Base-by-base conservation (phyloP, 1,140 invertebrate species). In the Macrocentrus cingulum region DNA sequence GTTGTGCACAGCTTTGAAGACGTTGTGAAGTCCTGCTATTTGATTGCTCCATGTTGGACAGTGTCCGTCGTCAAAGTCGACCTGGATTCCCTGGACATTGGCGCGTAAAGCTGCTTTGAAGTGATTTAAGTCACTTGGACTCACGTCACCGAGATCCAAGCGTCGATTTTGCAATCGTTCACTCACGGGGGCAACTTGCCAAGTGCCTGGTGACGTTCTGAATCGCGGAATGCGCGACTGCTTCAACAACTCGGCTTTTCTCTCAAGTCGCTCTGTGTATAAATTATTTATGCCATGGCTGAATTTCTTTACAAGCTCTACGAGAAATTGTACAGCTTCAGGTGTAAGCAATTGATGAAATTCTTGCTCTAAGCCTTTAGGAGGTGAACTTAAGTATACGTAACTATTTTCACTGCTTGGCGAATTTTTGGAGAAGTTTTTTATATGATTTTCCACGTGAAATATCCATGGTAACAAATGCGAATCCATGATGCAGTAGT, bases 31-130 rank as follows among this genome's bases (percentile, higher is more conserved):
- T 11, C 87, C 87, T 22, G 80, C 59, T 16, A 90, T 75, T 68
- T 88, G 87, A 62, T 89, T 89, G 39, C 67, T 76, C 87, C 87
- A 89, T 0, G 86, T 87, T 1, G 88, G 88, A 63, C 87, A 89
- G 61, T 88, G 86, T 0, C 87, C 87, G 77, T 89, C 88, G 69
- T 88, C 87, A 81, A 87, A 87, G 69, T 88, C 86, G 39, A 77
- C 74, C 66, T 85, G 83, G 11, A 85, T 77, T 11, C 83, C 82
- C 70, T 84, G 81, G 5, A 83, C 81, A 61, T 83, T 72, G 19
- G 77, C 64, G 56, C 77, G 79, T 4, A 87, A 64, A 16, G 83
- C 80, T 42, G 74, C 72, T 2, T 76, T 73, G 62, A 87, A 84
- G 67, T 84, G 83, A 20, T 74, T 69, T 2, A 77, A 73, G 63